Conservation (phyloP, 2,888 invertebrate species). For the Diarsia dahlii region DNA sequence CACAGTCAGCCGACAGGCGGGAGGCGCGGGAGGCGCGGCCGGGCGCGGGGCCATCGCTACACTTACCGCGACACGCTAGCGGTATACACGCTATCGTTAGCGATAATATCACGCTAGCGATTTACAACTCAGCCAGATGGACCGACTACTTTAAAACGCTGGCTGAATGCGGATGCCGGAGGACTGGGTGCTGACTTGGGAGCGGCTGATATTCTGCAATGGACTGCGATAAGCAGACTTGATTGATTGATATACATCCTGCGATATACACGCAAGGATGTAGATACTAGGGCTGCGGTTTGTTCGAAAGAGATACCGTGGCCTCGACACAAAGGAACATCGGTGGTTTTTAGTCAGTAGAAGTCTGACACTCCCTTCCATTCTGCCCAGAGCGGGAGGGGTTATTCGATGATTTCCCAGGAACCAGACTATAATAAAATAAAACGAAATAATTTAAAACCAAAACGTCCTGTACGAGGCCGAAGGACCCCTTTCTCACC, state of each 20-base stretch:
- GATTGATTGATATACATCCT: neutral
- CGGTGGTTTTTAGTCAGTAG: too few relatives aligned
- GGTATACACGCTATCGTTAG: constrained; percentile 27
- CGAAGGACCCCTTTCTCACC: too few relatives aligned
- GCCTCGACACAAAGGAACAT: too few relatives aligned
- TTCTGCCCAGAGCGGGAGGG: too few relatives aligned
- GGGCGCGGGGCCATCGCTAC: constrained; percentile 66
- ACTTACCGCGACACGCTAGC: constrained; percentile 55
- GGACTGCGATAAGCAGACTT: neutral
- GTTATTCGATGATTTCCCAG: too few relatives aligned
- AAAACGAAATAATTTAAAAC: too few relatives aligned
- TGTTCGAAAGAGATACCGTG: too few relatives aligned
- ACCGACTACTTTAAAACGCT: neutral
- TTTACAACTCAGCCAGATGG: neutral
- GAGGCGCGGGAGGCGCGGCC: constrained; percentile 80
- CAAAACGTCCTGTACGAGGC: too few relatives aligned
- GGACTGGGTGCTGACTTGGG: neutral
- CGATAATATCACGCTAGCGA: neutral
- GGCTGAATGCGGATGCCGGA: neutral
- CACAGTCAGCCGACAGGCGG: constrained; percentile 74
- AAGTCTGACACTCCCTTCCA: too few relatives aligned
- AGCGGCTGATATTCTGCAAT: neutral
- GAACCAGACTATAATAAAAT: too few relatives aligned
- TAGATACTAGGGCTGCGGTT: too few relatives aligned
- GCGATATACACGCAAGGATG: constrained; percentile 23